Conservation (phyloP, 2,888 invertebrate species). For the Fissipunctia ypsillon region DNA sequence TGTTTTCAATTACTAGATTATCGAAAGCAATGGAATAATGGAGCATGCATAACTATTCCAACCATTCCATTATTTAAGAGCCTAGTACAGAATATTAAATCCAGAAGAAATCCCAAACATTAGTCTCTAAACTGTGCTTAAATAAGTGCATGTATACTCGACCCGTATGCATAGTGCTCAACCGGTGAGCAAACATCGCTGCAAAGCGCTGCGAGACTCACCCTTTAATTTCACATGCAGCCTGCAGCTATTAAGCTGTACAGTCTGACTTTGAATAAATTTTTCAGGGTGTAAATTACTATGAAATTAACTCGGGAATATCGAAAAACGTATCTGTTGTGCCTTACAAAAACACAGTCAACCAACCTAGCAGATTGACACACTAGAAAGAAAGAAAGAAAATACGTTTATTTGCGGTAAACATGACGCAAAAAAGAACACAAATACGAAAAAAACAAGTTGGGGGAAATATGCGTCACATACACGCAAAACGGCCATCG, state of each 20-base stretch:
- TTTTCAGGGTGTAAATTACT: background rate
- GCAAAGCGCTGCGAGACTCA: conserved; percentile 18
- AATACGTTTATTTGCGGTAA: no score
- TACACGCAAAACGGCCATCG: no score
- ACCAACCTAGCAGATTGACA: no score
- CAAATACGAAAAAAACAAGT: no score
- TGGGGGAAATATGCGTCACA: no score
- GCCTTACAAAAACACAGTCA: no score
- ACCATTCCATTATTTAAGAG: background rate
- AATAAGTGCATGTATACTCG: conserved; percentile 33
- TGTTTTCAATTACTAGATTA: background rate
- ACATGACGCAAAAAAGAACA: no score
- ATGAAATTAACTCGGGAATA: background rate
- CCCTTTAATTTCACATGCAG: conserved; percentile 27
- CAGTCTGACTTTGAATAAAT: conserved; percentile 12
- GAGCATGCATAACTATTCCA: no score
- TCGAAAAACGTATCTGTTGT: background rate
- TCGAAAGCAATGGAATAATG: background rate
- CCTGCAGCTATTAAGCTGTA: conserved; percentile 25
- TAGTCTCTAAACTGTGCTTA: conserved; percentile 14
- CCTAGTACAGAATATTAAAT: background rate
- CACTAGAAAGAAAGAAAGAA: no score
- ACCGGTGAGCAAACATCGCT: conserved; percentile 37
- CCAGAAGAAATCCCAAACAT: conserved; percentile 1
- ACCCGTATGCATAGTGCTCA: conserved; percentile 34